Evolutionary conservation across 2,888 invertebrate species (phyloP).

Genomic region (Diarsia rubi): DNA sequence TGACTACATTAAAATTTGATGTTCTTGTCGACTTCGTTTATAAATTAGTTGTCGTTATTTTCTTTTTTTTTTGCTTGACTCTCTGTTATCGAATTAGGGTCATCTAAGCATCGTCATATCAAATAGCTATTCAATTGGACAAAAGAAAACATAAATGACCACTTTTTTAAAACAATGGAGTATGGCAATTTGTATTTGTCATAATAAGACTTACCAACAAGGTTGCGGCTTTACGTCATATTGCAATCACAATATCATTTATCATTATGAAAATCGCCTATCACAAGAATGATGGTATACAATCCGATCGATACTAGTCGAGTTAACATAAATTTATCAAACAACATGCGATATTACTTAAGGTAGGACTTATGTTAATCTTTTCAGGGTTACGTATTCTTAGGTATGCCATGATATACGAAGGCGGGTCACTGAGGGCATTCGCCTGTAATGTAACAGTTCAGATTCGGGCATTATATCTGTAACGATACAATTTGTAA

Average conservation of each 20-base stretch:
- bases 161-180: neutral
- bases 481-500: neutral
- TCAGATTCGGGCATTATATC: neutral
- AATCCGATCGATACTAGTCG: neutral
- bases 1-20: neutral
- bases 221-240: neutral
- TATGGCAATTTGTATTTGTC: neutral
- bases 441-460: neutral
- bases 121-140: neutral
- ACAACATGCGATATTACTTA: neutral
- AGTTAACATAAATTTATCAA: neutral
- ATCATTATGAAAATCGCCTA: neutral
- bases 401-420: conserved; percentile 2
- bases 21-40: neutral
- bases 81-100: neutral
- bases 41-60: neutral
- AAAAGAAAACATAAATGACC: neutral
- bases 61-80: neutral
- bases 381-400: neutral
- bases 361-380: neutral
- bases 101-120: neutral
- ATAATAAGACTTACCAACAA: neutral
- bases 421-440: neutral
- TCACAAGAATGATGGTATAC: neutral
- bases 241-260: neutral